Evolutionary conservation across 2,797 vertebrate genomes (phyloP).

Genomic region (Sylvia borin): DNA sequence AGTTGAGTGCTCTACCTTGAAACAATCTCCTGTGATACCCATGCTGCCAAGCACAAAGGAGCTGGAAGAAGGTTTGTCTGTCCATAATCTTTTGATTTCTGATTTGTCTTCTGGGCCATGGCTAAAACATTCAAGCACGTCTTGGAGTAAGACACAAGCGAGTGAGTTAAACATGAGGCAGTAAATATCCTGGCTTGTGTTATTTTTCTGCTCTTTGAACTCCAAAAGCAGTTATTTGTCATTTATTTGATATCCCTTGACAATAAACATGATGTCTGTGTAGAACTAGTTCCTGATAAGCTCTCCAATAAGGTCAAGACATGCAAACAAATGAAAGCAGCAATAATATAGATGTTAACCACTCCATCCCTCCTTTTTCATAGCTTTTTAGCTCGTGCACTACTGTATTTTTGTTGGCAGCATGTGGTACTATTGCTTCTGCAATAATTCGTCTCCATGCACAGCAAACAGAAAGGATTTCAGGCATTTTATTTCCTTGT

Average conservation of each 20-base stretch:
- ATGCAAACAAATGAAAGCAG: slow-evolving; percentile 38
- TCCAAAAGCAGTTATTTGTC: slow-evolving; percentile 61
- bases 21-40: neutral
- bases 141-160: neutral
- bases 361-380: neutral
- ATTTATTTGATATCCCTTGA: slow-evolving; percentile 63
- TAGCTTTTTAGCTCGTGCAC: slow-evolving; percentile 28
- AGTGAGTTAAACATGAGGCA: slow-evolving; percentile 32
- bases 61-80: neutral
- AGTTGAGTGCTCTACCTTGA: neutral
- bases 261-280: slow-evolving; percentile 45
- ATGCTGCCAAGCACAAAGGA: fast-evolving
- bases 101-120: neutral
- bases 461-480: slow-evolving; percentile 62
- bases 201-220: slow-evolving; percentile 64
- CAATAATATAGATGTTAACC: slow-evolving; percentile 64
- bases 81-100: neutral
- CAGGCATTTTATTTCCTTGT: slow-evolving; percentile 74
- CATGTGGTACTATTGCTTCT: slow-evolving; percentile 40
- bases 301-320: slow-evolving; percentile 54
- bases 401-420: slow-evolving; percentile 54
- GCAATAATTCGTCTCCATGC: slow-evolving; percentile 49
- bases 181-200: slow-evolving; percentile 43
- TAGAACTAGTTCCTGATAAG: slow-evolving; percentile 53
- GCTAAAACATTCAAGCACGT: neutral